A percentile compares a stretch with the other conserved stretches of the same genome.
These are phyloP conservation scores for Siniperca scherzeri DNA, from an alignment of 2,797 vertebrate species.

Conservation along the genomic window DNA sequence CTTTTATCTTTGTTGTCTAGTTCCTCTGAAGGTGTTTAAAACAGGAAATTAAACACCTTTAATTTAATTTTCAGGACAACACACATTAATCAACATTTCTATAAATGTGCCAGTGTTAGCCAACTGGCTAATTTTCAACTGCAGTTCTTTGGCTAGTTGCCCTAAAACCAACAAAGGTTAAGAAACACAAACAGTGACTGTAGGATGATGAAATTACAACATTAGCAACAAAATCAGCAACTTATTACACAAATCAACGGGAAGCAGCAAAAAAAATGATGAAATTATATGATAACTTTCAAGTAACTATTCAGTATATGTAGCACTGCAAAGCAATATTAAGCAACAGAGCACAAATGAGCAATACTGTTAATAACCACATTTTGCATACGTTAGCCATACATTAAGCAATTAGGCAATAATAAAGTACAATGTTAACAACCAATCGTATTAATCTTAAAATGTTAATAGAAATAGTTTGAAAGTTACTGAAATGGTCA, in stretches of 20 bases:
- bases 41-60: too few relatives aligned
- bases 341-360: background rate
- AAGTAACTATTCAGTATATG: background rate
- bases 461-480: background rate
- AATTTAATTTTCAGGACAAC: too few relatives aligned
- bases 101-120: too few relatives aligned
- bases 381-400: too few relatives aligned
- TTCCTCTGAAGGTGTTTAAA: background rate
- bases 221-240: background rate
- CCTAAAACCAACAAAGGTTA: background rate
- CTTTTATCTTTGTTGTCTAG: background rate
- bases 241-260: background rate
- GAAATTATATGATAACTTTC: background rate
- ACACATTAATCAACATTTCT: too few relatives aligned
- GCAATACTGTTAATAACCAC: background rate
- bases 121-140: too few relatives aligned
- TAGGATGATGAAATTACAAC: background rate
- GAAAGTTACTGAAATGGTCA: too few relatives aligned
- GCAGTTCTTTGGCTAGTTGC: too few relatives aligned
- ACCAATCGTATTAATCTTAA: background rate
- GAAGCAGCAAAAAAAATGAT: background rate
- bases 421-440: background rate
- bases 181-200: too few relatives aligned
- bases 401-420: too few relatives aligned
- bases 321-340: background rate